phyloP scores from a whole-genome alignment of 2,113 vertebrate species.

The Passer montanus region DNA sequence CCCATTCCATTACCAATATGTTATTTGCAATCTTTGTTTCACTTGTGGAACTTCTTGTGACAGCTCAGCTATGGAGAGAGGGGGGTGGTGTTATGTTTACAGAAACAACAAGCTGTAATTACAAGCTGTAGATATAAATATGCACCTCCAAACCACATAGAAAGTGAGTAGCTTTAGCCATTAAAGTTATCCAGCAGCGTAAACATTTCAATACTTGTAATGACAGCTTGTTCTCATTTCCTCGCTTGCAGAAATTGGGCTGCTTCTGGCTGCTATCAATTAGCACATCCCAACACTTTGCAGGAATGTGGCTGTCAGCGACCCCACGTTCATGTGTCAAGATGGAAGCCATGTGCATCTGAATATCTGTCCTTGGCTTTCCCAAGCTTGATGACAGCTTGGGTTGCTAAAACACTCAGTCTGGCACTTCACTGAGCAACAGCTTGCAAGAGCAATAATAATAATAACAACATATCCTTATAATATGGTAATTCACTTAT shows the following conservation, averaged over 20 bases:
- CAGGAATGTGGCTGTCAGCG: not conserved
- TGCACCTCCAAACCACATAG: not conserved
- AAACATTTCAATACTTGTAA: not conserved
- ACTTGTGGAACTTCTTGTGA: not conserved
- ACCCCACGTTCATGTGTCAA: not conserved
- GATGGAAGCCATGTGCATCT: not conserved
- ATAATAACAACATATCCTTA: not conserved
- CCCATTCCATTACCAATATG: not conserved
- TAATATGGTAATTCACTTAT: not conserved
- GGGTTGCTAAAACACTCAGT: not conserved
- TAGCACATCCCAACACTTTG: not conserved
- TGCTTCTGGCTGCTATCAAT: not conserved
- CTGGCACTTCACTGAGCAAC: not conserved
- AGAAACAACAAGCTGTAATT: not conserved
- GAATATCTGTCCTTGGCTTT: not conserved
- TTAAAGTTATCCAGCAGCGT: not conserved
- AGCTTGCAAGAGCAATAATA: not conserved
- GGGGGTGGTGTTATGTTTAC: not conserved
- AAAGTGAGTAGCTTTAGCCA: not conserved
- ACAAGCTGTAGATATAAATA: not conserved
- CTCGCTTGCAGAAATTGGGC: not conserved
- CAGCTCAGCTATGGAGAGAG: not conserved
- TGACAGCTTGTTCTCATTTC: constrained; percentile 1
- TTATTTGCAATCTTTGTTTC: not conserved
- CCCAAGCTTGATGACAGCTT: not conserved